Evolutionary conservation across 2,113 vertebrate species (phyloP).

Genomic region (Notarius quadriscutis): DNA sequence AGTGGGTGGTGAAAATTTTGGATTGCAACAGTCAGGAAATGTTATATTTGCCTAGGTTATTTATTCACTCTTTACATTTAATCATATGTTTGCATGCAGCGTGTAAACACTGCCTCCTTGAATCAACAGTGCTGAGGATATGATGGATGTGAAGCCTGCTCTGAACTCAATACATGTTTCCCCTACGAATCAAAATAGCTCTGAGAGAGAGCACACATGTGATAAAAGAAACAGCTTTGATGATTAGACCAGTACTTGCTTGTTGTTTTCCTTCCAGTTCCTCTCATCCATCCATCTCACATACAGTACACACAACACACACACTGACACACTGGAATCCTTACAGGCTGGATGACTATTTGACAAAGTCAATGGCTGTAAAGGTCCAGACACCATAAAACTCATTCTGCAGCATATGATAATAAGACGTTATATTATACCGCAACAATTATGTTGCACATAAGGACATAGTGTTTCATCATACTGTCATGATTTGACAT

Average conservation of each 20-base stretch:
- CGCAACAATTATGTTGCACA: neutral
- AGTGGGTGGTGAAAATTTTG: conserved; percentile 25
- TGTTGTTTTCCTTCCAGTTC: conserved; percentile 24
- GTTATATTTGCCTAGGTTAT: conserved; percentile 19
- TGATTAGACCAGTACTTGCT: conserved; percentile 10
- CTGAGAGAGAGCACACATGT: neutral
- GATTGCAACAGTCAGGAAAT: conserved; percentile 6
- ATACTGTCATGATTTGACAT: conserved; percentile 24
- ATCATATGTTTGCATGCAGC: conserved; percentile 27
- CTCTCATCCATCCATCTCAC: neutral
- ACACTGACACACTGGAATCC: neutral
- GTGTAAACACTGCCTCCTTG: neutral
- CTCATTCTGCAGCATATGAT: conserved; percentile 7
- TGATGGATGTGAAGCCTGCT: neutral
- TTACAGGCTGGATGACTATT: neutral
- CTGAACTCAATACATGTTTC: neutral
- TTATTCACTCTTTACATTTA: conserved; percentile 33
- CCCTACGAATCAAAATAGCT: neutral
- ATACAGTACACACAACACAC: neutral
- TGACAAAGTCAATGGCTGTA: conserved; percentile 7
- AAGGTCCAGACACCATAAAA: neutral
- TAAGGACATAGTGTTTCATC: conserved; percentile 38
- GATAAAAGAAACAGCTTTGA: neutral
- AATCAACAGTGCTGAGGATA: neutral
- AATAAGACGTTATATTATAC: conserved; percentile 24